Evolutionary conservation across 2,797 vertebrate species (phyloP), one percentile per base, ranked within the genome.

Genomic region (Tarsius wallacei): DNA sequence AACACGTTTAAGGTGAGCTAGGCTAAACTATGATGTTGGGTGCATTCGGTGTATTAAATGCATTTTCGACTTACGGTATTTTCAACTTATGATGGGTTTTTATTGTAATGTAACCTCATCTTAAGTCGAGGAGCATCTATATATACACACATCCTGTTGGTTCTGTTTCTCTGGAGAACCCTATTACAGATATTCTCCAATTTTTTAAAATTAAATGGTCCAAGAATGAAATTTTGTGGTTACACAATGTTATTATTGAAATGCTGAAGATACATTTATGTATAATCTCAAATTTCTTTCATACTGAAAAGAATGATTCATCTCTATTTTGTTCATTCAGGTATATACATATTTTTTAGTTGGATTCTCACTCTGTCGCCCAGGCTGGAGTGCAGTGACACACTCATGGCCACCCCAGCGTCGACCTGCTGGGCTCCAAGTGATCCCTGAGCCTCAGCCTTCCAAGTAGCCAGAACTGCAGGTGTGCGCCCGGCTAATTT

Each of bases 161-260:
- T 82, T 96, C 57, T 81, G n/a, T 53, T 77, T 66, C 15, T 87
- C 74, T 63, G 26, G 28, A 85, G 47, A 85, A 47, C 5, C 16
- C 3, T 73, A 86, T 51, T 53, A 78, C 28, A 63, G 68, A 4
- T 1, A 59, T 91, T 80, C 12, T 91, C 10, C 70, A 82, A 47
- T 53, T 91, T 91, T 87, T 3, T 26, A 76, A 42, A 42, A 42
- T 74, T 87, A 83, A 57, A 14, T n/a, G 42, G 74, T 82, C 5
- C 71, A 87, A 77, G 14, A 85, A 19, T 87, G 47, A 12, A 93
- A 78, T 2, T 87, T 53, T 55, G 16, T 86, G n/a, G 76, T 76
- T 90, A n/a, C 11, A 97, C 95, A 93, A 95, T 80, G 3, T 59
- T 90, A 70, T 47, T 71, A 4, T 87, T 91, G 22, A 93, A 84